phyloP scores from a whole-genome alignment of 2,113 vertebrate species.

The Crotalus horridus region DNA sequence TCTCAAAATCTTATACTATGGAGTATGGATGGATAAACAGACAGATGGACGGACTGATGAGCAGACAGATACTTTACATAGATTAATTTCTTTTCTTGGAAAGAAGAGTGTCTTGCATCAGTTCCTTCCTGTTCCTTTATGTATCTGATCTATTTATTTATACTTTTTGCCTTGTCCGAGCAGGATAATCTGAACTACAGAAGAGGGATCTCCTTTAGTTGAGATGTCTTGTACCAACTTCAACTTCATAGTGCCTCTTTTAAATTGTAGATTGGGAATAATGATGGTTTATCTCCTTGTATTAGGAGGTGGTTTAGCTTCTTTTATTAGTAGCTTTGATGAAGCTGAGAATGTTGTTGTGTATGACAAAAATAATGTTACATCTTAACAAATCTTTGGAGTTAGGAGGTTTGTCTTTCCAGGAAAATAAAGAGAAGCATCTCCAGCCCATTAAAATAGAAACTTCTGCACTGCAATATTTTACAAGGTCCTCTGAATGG shows the following conservation, averaged over 20 bases:
- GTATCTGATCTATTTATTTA: neutral
- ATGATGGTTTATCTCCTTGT: neutral
- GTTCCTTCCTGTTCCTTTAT: neutral
- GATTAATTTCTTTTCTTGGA: neutral
- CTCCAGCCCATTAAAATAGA: neutral
- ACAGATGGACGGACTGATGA: neutral
- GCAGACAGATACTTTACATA: neutral
- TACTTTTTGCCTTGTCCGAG: neutral
- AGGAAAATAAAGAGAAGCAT: neutral
- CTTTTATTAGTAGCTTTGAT: neutral
- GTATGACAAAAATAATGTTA: neutral
- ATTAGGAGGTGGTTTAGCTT: neutral
- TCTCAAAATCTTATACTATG: neutral
- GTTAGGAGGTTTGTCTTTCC: neutral
- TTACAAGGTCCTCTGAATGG: neutral
- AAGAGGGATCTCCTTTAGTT: neutral
- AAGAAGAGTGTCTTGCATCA: neutral
- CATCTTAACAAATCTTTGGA: neutral
- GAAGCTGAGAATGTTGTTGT: neutral
- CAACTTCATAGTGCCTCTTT: neutral
- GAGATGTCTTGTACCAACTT: neutral
- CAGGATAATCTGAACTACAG: neutral
- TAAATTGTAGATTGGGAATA: neutral
- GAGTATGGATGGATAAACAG: neutral
- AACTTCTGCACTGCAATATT: neutral